A percentile compares a stretch with the other conserved stretches of the same genome.
Evolutionary conservation across 35 echinoderm and acorn worm genomes (phyloP).

Genomic region (Apostichopus californicus): DNA sequence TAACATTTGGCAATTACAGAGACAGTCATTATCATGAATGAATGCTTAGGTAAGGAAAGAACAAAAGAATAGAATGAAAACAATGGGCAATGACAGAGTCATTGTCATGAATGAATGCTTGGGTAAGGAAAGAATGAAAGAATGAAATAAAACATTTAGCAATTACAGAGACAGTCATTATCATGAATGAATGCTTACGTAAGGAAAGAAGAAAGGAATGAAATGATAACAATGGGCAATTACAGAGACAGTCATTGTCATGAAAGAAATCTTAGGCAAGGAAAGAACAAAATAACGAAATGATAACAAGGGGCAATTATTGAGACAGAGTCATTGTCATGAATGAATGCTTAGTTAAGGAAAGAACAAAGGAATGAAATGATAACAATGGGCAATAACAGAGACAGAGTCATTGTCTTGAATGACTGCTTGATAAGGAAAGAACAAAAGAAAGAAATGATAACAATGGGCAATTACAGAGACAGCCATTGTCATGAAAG

Average conservation of each 20-base stretch:
- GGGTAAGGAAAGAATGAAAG: too few species aligned
- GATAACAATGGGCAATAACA: too few species aligned
- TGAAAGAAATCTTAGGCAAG: too few species aligned
- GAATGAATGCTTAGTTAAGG: conserved; percentile 76
- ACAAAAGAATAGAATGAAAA: not conserved
- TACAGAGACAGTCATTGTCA: too few species aligned
- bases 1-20: too few species aligned
- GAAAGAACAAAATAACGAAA: too few species aligned
- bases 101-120: too few species aligned
- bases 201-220: not conserved
- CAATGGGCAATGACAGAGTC: not conserved
- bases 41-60: conserved; percentile 57
- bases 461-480: conserved; percentile 28
- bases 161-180: conserved; percentile 10
- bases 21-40: conserved; percentile 86
- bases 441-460: not conserved
- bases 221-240: not conserved
- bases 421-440: too few species aligned
- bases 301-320: too few species aligned
- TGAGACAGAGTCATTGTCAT: conserved; percentile 39
- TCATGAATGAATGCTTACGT: too few species aligned
- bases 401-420: too few species aligned
- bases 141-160: too few species aligned
- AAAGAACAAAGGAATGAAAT: not conserved
- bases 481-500: conserved; percentile 51